Percentiles rank a stretch among this genome's conserved stretches.
These are phyloP conservation scores for Sebastes aleutianus DNA, from an alignment of 2,797 vertebrate genomes.

Conservation along the genomic window DNA sequence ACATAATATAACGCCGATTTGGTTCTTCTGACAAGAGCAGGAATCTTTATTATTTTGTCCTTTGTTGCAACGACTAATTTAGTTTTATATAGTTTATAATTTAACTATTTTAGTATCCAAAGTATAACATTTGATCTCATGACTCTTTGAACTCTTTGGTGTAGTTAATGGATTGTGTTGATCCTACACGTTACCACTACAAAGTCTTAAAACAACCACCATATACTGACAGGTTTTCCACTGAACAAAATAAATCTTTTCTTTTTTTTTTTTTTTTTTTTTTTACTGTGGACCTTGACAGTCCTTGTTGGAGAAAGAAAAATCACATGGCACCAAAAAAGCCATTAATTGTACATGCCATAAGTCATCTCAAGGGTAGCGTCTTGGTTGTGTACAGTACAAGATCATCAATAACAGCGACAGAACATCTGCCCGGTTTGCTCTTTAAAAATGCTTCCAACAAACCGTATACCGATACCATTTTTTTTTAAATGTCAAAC, in stretches of 20 bases:
- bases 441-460: not conserved
- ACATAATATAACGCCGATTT: not conserved
- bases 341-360: conserved; percentile 17
- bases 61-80: not conserved
- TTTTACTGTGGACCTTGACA: conserved; percentile 5
- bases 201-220: not conserved
- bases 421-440: not conserved
- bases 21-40: not conserved
- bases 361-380: conserved; percentile 28
- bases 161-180: not conserved
- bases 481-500: not conserved
- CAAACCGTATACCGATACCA: not conserved
- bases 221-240: not conserved
- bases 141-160: not conserved
- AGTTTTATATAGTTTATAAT: not conserved
- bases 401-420: conserved; percentile 35
- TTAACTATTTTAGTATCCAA: not conserved
- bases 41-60: not conserved
- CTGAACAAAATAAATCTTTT: not conserved
- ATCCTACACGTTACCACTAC: not conserved
- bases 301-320: conserved; percentile 25
- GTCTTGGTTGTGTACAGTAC: not conserved
- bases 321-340: conserved; percentile 20
- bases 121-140: not conserved
- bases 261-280: not conserved